A percentile compares a stretch with the other conserved stretches of the same genome.
Conservation (phyloP, 2,797 vertebrate genomes). For the Galaxias olidus region DNA sequence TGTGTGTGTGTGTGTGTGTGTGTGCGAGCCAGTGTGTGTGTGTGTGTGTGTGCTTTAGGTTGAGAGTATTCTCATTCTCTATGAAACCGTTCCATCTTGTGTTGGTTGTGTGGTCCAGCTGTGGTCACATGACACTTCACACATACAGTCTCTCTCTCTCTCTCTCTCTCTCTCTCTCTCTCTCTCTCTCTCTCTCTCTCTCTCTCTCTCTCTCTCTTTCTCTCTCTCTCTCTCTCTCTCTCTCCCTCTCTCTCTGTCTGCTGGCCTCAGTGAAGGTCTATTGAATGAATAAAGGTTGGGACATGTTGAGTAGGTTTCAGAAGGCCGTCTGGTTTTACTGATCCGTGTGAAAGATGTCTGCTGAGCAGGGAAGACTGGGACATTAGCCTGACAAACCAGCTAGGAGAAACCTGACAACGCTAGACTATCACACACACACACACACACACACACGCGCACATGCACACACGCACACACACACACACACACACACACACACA, state of each 20-base stretch:
- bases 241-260: neutral
- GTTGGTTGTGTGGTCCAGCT: no score
- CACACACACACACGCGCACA: no score
- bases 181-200: no score
- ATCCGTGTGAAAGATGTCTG: neutral
- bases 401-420: neutral
- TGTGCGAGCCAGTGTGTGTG: slow-evolving; percentile 44
- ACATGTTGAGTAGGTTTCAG: slow-evolving; percentile 69
- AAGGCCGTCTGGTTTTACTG: slow-evolving; percentile 52
- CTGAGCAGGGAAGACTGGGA: no score
- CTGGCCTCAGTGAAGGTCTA: slow-evolving; percentile 5
- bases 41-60: slow-evolving; percentile 17
- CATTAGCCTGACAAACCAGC: no score
- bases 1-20: slow-evolving; percentile 21
- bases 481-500: neutral
- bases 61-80: neutral
- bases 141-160: neutral
- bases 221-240: slow-evolving; percentile 15
- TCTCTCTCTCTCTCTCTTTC: slow-evolving; percentile 16
- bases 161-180: no score
- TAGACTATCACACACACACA: neutral
- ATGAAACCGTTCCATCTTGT: no score
- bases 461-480: no score
- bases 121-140: no score
- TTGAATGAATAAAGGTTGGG: slow-evolving; percentile 63